Evolutionary conservation across 2,797 vertebrate genomes (phyloP).

Genomic region (Muscicapa comitata): DNA sequence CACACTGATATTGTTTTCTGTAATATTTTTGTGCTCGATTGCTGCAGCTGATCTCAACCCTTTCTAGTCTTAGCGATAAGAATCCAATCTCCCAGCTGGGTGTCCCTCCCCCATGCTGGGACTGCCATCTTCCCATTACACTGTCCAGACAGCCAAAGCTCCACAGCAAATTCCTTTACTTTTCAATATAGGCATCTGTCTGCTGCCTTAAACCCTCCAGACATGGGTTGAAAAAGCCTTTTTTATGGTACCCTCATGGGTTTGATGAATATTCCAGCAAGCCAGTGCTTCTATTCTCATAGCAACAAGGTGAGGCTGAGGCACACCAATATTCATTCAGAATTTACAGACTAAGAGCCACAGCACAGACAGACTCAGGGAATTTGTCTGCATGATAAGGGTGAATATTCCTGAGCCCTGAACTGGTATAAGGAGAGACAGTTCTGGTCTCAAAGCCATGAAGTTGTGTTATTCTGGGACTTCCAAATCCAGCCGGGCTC

Average conservation of each 20-base stretch:
- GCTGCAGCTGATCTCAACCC: background rate
- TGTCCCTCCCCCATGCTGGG: background rate
- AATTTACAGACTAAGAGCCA: background rate
- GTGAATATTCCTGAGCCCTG: background rate
- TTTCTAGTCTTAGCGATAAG: background rate
- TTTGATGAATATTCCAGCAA: background rate
- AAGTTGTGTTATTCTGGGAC: background rate
- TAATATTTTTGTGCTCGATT: background rate
- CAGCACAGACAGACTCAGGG: background rate
- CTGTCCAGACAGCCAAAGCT: background rate
- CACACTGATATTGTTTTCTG: background rate
- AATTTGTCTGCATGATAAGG: background rate
- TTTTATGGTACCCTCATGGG: background rate
- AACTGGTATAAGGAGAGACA: background rate
- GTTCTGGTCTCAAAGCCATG: background rate
- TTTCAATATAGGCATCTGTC: background rate
- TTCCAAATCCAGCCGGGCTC: background rate
- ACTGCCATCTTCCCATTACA: background rate
- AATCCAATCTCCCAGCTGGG: background rate
- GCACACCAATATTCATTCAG: background rate
- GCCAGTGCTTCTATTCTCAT: background rate
- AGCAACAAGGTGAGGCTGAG: background rate
- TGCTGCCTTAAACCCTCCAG: background rate
- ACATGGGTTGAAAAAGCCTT: background rate
- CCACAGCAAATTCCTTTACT: background rate